Evolutionary conservation across 2,797 vertebrate species (phyloP).

Genomic region (Macropus fuliginosus): DNA sequence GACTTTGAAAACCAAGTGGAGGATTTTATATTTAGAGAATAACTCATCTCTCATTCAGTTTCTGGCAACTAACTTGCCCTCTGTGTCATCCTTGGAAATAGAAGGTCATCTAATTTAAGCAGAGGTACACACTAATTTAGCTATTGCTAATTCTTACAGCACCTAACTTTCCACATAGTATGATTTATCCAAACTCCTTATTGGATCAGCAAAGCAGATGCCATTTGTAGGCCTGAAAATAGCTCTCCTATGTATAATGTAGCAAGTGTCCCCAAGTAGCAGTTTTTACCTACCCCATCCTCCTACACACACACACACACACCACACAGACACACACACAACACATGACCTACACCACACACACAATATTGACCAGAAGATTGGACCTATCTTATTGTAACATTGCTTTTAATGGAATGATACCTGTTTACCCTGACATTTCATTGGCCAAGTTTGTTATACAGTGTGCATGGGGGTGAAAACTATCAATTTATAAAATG

Average conservation of each 20-base stretch:
- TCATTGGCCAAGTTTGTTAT: background rate
- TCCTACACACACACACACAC: background rate
- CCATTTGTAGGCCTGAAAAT: background rate
- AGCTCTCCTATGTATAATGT: slow-evolving; percentile 1
- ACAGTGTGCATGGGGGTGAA: background rate
- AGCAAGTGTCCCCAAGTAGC: background rate
- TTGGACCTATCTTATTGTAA: background rate
- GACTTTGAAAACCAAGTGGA: background rate
- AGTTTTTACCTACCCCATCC: background rate
- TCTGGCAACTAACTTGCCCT: slow-evolving; percentile 39
- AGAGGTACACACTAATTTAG: slow-evolving; percentile 15
- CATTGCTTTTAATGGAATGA: background rate
- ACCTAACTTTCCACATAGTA: slow-evolving; percentile 7
- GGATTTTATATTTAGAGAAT: slow-evolving; percentile 20
- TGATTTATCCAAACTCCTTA: slow-evolving; percentile 18
- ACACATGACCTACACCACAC: no score
- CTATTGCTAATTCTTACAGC: slow-evolving; percentile 40
- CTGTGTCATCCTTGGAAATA: background rate
- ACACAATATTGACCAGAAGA: background rate
- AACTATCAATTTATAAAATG: background rate
- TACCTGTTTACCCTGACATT: background rate
- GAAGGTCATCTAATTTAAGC: slow-evolving; percentile 49
- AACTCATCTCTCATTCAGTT: slow-evolving; percentile 20
- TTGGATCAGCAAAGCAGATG: background rate
- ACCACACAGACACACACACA: background rate